Evolutionary conservation across 2,797 vertebrate species (phyloP).

Genomic region (Coregonus ussuriensis): DNA sequence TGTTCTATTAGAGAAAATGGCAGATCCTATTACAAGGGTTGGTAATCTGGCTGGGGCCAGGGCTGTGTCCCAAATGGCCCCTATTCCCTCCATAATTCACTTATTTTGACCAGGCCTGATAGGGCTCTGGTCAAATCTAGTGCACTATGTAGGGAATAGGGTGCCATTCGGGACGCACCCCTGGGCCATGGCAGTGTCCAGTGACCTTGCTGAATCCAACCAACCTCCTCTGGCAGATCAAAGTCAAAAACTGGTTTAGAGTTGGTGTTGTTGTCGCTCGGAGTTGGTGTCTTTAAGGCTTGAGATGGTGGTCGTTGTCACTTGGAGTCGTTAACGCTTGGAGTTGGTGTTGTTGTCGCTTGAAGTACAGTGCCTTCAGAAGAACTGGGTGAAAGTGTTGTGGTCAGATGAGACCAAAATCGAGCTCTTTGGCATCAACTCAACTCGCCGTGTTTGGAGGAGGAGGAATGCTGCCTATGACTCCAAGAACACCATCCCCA

Average conservation of each 20-base stretch:
- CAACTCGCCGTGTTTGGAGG: too few species aligned
- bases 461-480: too few species aligned
- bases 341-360: background rate
- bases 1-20: constrained; percentile 70
- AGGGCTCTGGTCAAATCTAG: background rate
- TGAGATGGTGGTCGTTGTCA: background rate
- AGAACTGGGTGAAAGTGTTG: too few species aligned
- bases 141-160: background rate
- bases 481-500: too few species aligned
- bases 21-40: constrained; percentile 63
- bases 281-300: background rate
- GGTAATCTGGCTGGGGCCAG: constrained; percentile 58
- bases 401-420: too few species aligned
- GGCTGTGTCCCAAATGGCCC: background rate
- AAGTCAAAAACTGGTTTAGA: too few species aligned
- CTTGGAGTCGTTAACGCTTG: background rate
- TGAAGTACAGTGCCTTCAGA: background rate
- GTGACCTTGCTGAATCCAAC: constrained; percentile 64
- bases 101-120: background rate
- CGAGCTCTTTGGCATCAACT: too few species aligned
- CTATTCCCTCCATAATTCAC: too few species aligned
- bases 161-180: too few species aligned
- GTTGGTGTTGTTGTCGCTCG: background rate
- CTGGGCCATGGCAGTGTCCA: constrained; percentile 32
- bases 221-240: constrained; percentile 29